Base-by-base conservation (phyloP, 1,140 invertebrate species). In the Pseudomyrmex sp. region DNA sequence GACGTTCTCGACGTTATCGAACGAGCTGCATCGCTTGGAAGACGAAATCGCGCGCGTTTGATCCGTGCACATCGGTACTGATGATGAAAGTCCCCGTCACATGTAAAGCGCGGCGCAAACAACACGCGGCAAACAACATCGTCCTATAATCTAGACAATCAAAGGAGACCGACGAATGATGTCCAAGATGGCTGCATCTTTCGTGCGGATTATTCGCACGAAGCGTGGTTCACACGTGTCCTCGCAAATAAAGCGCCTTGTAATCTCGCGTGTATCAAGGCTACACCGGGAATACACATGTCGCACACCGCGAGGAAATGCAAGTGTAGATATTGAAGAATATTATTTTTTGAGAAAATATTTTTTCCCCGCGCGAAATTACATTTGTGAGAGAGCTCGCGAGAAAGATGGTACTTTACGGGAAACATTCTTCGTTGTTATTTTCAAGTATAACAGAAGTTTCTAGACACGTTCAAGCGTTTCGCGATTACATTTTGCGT, bases 111-210 rank as follows among this genome's bases (percentile, higher is more conserved):
- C 52, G 46, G 44, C 61, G 23, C 52, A 77, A 65, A 65, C 35
- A 18, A 65, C 20, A 12, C 56, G 35, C 35, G 35, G 56, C 54
- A 79, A 84, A 84, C 65, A 84, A 79, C 69, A 2, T 62, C 44
- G 54, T 80, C 82, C 82, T 84, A 56, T 84, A 84, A 84, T 84
- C 52, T 84, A n/a, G 56, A 61, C 76, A 70, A 84, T 84, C 74
- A 84, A 63, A 84, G 52, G 62, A 61, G 15, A 44, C 54, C 54
- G 26, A 10, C 50, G 52, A 54, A 48, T 75, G 18, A 66, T 76
- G 52, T 65, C 62, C 59, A 75, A 52, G 61, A 50, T 7, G 50
- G 62, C 13, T 82, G 69, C 79, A 82, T 76, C 46, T 58, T 15
- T 35, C 35, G 48, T 18, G 18, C 13, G 58, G 59, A 50, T 63